Evolutionary conservation across 2,888 invertebrate species (phyloP), one percentile per base, ranked within the genome.

Genomic region (Thalpophila matura): DNA sequence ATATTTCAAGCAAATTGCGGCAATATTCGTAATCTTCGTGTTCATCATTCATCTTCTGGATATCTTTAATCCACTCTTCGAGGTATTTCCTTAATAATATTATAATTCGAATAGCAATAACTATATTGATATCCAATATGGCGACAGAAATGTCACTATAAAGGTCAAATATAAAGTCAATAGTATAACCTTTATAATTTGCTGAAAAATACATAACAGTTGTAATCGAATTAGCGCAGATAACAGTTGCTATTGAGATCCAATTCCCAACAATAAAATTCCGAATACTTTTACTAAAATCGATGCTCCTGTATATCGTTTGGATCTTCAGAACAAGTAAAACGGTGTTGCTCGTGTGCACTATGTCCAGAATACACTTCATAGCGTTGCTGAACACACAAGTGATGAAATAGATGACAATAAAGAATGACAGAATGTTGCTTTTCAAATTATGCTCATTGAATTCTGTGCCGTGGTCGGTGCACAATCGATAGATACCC

Each of bases 81-180:
- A 74, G 27, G 27, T 51, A 58, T 9, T 58, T 53, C 9, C n/a
- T 60, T 12, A 74, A 42, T 6, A 75, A 29, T n/a, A 56, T 46
- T 22, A 59, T 42, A 5, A 66, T 7, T 16, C 57, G 22, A 7
- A 50, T 56, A 4, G 56, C 35, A n/a, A 70, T 35, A n/a, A 61
- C 9, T 1, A 57, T 37, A n/a, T 75, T 64, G 0, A 70, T 12
- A 26, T 75, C 56, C 9, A 62, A 47, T 1, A n/a, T n/a, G n/a
- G 14, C 4, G 0, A 47, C 31, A 1, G 20, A 24, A 5, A 38
- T 16, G 6, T 61, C 47, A 22, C 14, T 43, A 0, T 60, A 2
- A 9, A 31, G 1, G 6, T 58, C 40, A 2, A 56, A 4, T 1
- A 57, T 3, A 1, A 16, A n/a, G 1, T 33, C n/a, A n/a, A n/a